Percentiles rank a stretch among this genome's conserved stretches.
Evolutionary conservation across 2,888 invertebrate genomes (phyloP).

Genomic region (Pherbina coryleti): DNA sequence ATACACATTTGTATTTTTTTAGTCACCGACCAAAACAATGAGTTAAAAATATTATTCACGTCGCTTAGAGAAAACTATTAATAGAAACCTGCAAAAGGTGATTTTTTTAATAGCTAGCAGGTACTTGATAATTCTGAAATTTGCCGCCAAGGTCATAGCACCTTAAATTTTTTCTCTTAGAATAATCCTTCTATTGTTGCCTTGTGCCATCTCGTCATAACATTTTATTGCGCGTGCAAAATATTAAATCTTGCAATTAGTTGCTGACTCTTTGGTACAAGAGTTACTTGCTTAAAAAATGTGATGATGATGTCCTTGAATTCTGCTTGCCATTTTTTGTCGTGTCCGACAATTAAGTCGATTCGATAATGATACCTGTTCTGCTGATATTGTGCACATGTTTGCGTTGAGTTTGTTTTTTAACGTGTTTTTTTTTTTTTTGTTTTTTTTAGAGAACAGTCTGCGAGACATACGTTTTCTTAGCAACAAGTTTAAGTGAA

Average conservation of each 20-base stretch:
- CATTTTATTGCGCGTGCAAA: background rate
- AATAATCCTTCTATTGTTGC: too few relatives aligned
- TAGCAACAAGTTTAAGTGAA: background rate
- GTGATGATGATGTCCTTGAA: background rate
- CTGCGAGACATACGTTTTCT: background rate
- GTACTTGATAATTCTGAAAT: too few relatives aligned
- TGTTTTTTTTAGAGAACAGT: background rate
- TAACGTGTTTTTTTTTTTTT: background rate
- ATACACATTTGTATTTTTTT: too few relatives aligned
- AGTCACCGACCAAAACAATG: too few relatives aligned
- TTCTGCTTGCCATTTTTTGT: background rate
- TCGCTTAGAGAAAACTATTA: too few relatives aligned
- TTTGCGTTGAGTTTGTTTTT: too few relatives aligned
- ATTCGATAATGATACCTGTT: background rate
- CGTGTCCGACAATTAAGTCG: background rate
- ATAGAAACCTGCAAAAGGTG: too few relatives aligned
- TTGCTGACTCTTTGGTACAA: background rate
- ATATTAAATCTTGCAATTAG: background rate
- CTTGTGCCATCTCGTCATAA: background rate
- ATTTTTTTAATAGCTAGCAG: too few relatives aligned
- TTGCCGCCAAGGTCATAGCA: background rate
- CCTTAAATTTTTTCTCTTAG: too few relatives aligned
- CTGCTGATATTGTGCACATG: background rate
- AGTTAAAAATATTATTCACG: too few relatives aligned
- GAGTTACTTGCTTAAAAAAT: background rate